Base-by-base conservation (phyloP, 2,113 vertebrate genomes). In the Ceyx melanurus region DNA sequence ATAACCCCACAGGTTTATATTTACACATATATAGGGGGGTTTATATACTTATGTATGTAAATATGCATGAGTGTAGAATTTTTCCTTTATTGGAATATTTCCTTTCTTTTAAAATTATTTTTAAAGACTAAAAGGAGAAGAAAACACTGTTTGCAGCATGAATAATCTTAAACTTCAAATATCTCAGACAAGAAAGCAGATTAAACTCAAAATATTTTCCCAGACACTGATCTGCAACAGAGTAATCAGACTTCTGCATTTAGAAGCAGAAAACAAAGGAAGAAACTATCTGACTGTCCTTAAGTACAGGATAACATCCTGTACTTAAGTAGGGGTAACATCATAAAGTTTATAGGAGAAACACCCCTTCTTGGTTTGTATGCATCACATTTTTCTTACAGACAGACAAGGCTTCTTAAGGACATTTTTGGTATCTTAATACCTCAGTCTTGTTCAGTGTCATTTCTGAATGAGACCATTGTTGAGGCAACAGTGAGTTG, bases 381-480 rank as follows among this genome's bases (percentile, higher is more conserved):
- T 26, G 29, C 60, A 73, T 72, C 81, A 33, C 77, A 8, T 62
- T 66, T 79, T 37, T 37, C 10, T 89, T 75, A 46, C 42, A 84
- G 62, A 45, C 65, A 95, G 82, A 68, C 77, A 93, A 89, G 77
- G 35, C 89, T 90, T 93, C 86, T 86, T 96, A 93, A 95, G 89
- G 93, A 93, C 86, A 87, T 85, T 93, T 86, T 76, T 82, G 58
- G 45, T 95, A 87, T 94, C 86, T 90, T 93, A 95, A 92, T 94
- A 87, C 81, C n/a, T 95, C 92, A 93, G 31, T 93, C 86, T 94
- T 95, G 64, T 92, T 92, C 95, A 73, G 91, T 95, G 94, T 95
- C 94, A 95, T 84, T 96, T 90, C 78, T 96, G 90, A 96, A 96
- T 82, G 89, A 90, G 82, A 92, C 90, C 86, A 95, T 95, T 93